Evolutionary conservation across 2,113 vertebrate genomes (phyloP).

Genomic region (Mola mola): DNA sequence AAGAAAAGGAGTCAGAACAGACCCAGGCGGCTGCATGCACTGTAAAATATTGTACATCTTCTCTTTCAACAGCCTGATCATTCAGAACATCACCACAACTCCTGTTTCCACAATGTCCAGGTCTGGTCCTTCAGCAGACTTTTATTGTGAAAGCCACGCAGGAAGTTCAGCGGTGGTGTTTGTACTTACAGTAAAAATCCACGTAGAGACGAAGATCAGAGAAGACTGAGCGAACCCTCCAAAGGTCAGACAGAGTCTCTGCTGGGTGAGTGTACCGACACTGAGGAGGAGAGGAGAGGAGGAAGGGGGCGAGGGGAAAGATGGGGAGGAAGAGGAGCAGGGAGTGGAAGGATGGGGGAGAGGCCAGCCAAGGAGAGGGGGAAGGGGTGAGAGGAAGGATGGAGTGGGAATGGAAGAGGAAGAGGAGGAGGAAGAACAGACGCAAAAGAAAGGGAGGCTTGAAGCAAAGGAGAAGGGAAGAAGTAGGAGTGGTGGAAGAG

Average conservation of each 20-base stretch:
- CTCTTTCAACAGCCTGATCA: too few relatives aligned
- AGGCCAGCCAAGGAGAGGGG: fast-evolving
- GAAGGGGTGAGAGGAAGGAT: too few relatives aligned
- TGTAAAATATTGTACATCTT: too few relatives aligned
- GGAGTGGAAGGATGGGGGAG: fast-evolving
- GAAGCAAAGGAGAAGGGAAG: background rate
- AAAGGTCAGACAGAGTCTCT: slow-evolving; percentile 68
- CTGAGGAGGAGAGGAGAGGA: slow-evolving; percentile 31
- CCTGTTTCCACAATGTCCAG: too few relatives aligned
- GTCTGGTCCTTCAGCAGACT: too few relatives aligned
- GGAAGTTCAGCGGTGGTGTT: background rate
- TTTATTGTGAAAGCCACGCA: background rate
- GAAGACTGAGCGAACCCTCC: slow-evolving; percentile 49
- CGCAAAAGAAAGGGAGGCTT: fast-evolving
- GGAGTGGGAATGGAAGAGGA: fast-evolving
- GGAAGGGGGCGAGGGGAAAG: background rate
- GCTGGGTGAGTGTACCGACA: slow-evolving; percentile 71
- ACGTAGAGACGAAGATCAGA: slow-evolving; percentile 73
- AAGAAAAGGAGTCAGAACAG: too few relatives aligned
- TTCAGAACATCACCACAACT: too few relatives aligned
- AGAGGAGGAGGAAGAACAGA: fast-evolving
- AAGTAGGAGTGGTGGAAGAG: background rate
- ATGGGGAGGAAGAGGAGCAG: too few relatives aligned
- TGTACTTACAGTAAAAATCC: slow-evolving; percentile 79
- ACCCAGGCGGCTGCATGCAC: too few relatives aligned